Base-by-base conservation (phyloP, 2,797 vertebrate genomes). In the Acanthurus lineatus region DNA sequence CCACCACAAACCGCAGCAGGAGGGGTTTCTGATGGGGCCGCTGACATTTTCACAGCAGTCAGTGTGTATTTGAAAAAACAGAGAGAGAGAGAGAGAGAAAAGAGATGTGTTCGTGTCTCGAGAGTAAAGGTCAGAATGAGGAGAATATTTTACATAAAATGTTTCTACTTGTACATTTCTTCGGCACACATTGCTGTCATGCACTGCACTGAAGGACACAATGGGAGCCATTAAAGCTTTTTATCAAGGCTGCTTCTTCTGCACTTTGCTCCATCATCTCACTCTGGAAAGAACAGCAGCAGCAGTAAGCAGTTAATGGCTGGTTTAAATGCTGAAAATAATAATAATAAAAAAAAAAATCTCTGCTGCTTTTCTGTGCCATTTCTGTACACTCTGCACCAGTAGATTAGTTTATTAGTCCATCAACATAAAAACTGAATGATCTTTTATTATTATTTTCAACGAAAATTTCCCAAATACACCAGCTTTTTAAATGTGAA, bases 31-130 rank as follows among this genome's bases (percentile, higher is more conserved):
- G 89, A 90, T 85, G 89, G 87, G 82, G 86, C 78, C 77, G 65
- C 60, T 94, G 93, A 92, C 93, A 94, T 94, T 93, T 85, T 75
- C 92, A 90, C 91, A 92, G 88, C 84, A 83, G 82, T 86, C 67
- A 15, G 60, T 74, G 63, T 68, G 79, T 69, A 19, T 63, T 47
- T 66, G 83, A 86, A 76, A 87, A 83, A 81, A n/a, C n/a, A n/a
- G n/a, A n/a, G n/a, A n/a, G 68, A 78, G 25, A 60, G 76, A 11
- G 20, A n/a, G 12, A 56, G 76, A 59, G 52, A 20, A 65, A 47
- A 57, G 73, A 71, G 73, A 71, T 28, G 71, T 70, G 77, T 57
- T 58, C 67, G 11, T 48, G 84, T 86, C 80, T 83, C 69, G 6
- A 47, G 85, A 82, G 87, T 69, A 81, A 79, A 87, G 73, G 84